Conservation (phyloP, 1,140 invertebrate species). For the Anoplophora glabripennis region DNA sequence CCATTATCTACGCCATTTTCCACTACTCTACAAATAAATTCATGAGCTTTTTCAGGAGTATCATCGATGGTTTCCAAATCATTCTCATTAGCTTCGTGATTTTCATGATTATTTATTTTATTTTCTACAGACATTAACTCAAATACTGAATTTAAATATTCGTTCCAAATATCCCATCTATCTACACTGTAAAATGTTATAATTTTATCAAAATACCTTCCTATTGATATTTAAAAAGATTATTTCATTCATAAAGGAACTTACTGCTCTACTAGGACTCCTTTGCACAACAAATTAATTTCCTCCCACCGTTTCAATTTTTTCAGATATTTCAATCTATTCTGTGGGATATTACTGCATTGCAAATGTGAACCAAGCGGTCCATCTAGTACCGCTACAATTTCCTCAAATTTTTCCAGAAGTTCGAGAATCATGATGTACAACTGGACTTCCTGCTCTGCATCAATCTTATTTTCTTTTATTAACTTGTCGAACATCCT, state of each 20-base stretch:
- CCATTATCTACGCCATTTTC: constrained; percentile 43
- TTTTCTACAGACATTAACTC: constrained; percentile 47
- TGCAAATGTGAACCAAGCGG: constrained; percentile 64
- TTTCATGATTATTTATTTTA: constrained; percentile 28
- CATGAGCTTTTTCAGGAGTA: constrained; percentile 61
- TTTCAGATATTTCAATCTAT: constrained; percentile 70
- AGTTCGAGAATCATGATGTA: constrained; percentile 89
- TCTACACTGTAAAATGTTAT: constrained; percentile 58
- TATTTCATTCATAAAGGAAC: too few relatives aligned
- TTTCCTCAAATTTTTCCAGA: constrained; percentile 78
- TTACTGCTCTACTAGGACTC: constrained; percentile 67
- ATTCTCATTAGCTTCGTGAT: constrained; percentile 23
- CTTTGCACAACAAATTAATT: constrained; percentile 67
- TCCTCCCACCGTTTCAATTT: constrained; percentile 71
- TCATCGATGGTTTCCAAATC: constrained; percentile 45
- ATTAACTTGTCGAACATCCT: constrained; percentile 85
- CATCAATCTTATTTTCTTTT: constrained; percentile 84
- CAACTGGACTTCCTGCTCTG: constrained; percentile 88
- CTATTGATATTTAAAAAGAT: too few relatives aligned
- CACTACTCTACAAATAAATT: constrained; percentile 54
- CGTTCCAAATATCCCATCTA: constrained; percentile 72
- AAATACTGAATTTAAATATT: constrained; percentile 68
- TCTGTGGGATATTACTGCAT: constrained; percentile 60
- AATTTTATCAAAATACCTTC: neutral
- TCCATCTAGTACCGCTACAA: constrained; percentile 75